A percentile compares a stretch with the other conserved stretches of the same genome.
Conservation (phyloP, 1,140 invertebrate genomes). For the Drosophila obscura region DNA sequence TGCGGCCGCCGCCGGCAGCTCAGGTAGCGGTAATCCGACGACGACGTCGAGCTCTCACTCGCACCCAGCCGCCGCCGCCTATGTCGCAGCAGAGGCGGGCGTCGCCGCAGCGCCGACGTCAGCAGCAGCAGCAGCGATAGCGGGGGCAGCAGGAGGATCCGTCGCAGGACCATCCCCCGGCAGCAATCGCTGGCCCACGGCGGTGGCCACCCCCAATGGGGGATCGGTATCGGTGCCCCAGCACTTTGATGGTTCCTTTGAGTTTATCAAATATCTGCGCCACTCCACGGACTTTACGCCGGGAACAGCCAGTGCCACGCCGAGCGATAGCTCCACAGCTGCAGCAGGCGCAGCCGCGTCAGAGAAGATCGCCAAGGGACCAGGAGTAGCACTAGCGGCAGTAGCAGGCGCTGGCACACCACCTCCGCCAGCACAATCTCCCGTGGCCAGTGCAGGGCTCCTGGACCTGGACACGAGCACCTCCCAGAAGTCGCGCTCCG, state of each 20-base stretch:
- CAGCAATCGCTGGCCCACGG: constrained; percentile 73
- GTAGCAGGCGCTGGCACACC: constrained; percentile 28
- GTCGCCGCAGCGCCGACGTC: constrained; percentile 25
- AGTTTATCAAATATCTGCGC: constrained; percentile 82
- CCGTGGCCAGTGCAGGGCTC: constrained; percentile 55
- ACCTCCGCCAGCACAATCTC: constrained; percentile 57
- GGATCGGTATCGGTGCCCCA: constrained; percentile 53
- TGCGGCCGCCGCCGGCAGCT: constrained; percentile 7
- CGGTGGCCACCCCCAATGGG: constrained; percentile 66
- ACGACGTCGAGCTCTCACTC: background rate
- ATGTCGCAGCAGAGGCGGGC: constrained; percentile 2
- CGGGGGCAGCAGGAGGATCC: constrained; percentile 17
- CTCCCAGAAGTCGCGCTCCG: constrained; percentile 76
- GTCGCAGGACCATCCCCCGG: constrained; percentile 21
- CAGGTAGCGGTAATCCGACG: constrained; percentile 34
- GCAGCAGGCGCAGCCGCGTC: constrained; percentile 20
- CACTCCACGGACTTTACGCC: constrained; percentile 77
- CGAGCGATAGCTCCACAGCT: background rate
- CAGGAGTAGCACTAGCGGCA: constrained; percentile 19
- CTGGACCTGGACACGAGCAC: constrained; percentile 76
- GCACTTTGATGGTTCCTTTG: constrained; percentile 82
- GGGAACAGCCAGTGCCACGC: constrained; percentile 2
- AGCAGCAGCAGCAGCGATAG: constrained; percentile 8
- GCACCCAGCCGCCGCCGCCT: constrained; percentile 9
- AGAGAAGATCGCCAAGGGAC: constrained; percentile 40